Evolutionary conservation across 92 coral and sea anemone genomes (phyloP), one percentile per base, ranked within the genome.

Genomic region (Scolanthus callimorphus): DNA sequence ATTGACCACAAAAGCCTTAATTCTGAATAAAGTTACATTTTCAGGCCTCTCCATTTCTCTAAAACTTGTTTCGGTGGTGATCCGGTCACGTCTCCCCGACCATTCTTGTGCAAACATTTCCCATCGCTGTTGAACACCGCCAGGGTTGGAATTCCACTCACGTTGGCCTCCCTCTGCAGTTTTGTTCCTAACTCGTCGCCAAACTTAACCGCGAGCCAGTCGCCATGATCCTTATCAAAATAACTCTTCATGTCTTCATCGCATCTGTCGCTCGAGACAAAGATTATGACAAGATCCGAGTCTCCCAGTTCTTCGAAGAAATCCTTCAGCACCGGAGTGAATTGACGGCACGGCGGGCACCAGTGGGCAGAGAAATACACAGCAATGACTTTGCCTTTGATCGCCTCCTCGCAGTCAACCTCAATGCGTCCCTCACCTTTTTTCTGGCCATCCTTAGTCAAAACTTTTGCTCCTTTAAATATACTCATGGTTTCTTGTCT

Each of bases 61-160:
- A 34, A 15, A 34, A 34, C 41, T 34, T 6, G 15, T 34, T 34
- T 34, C 6, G 41, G 41, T 15, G 6, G 6, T 6, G 8, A 34
- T 6, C 8, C 41, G 15, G 41, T 15, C 0, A 78, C 84, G 38
- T 78, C 84, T 31, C 29, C 55, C 46, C 84, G 69, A 15, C 57
- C 84, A 2, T 48, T 53, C 28, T 48, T 47, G 46, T 78, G 41
- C n/a, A 78, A 37, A 51, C 44, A 20, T 43, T 70, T 43, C 2
- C 84, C 84, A 10, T 70, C 39, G 20, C 25, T 25, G 41, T 62
- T 50, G 2, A 78, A 51, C 23, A 78, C 41, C 4, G 22, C 78
- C 28, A 78, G 78, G 19, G 29, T 60, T 9, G 84, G 84, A 49
- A 78, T 78, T 19, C 84, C 84, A 1, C 49, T 20, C 13, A 78